phyloP scores from a whole-genome alignment of 2,888 invertebrate species.

The Gastracanthus pulcherrimus region DNA sequence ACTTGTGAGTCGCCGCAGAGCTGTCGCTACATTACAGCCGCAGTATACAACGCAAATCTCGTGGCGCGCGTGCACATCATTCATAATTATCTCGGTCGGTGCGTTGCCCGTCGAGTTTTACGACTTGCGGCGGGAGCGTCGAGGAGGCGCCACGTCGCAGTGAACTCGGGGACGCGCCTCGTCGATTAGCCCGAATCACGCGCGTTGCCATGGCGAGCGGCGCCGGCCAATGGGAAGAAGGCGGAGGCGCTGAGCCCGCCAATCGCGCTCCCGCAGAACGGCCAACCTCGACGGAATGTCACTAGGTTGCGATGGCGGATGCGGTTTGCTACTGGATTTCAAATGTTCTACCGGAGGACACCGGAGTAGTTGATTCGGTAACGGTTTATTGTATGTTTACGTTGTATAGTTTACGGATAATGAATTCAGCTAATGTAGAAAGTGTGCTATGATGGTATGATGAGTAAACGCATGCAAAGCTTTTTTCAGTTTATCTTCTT shows the following conservation, averaged over 20 bases:
- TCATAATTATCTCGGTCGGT: too few relatives aligned
- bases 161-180: not conserved
- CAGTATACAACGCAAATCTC: not conserved
- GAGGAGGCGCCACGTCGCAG: slow-evolving; percentile 23
- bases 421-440: too few relatives aligned
- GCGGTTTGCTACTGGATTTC: too few relatives aligned
- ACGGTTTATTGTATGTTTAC: too few relatives aligned
- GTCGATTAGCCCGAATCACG: slow-evolving; percentile 5
- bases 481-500: too few relatives aligned
- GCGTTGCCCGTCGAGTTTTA: slow-evolving; percentile 11
- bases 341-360: too few relatives aligned
- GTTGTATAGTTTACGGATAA: too few relatives aligned
- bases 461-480: too few relatives aligned
- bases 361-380: too few relatives aligned
- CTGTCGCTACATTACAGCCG: not conserved
- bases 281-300: slow-evolving; percentile 18
- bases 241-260: slow-evolving; percentile 22
- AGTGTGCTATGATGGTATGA: too few relatives aligned
- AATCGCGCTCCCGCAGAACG: slow-evolving; percentile 7
- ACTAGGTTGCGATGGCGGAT: slow-evolving; percentile 7
- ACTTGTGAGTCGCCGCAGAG: not conserved
- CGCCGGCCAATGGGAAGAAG: slow-evolving; percentile 22
- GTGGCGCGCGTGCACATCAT: not conserved
- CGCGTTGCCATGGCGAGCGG: slow-evolving; percentile 27
- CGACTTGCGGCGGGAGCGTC: not conserved